Evolutionary conservation across 1,140 invertebrate species (phyloP).

Genomic region (Ericerus pela): DNA sequence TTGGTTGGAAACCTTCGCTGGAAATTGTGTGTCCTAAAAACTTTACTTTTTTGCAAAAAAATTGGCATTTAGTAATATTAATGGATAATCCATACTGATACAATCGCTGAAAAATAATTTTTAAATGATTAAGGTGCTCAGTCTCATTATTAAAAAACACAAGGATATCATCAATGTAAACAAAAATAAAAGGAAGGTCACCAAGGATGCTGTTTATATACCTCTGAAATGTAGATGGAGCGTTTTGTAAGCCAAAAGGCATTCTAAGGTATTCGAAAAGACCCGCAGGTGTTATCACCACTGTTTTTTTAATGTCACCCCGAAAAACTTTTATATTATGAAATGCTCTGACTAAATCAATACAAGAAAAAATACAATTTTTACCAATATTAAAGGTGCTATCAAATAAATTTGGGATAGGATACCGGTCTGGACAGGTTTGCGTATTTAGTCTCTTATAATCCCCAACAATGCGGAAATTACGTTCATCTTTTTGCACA

Average conservation of each 20-base stretch:
- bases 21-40: too few species aligned
- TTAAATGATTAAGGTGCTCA: too few species aligned
- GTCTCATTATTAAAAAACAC: too few species aligned
- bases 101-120: too few species aligned
- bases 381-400: slow-evolving; percentile 24
- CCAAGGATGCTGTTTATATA: not conserved
- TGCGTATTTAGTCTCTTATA: slow-evolving; percentile 28
- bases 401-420: not conserved
- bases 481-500: slow-evolving; percentile 33
- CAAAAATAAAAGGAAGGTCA: too few species aligned
- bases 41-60: too few species aligned
- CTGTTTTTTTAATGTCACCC: slow-evolving; percentile 32
- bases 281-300: slow-evolving; percentile 29
- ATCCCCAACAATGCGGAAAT: slow-evolving; percentile 29
- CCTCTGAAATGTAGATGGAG: slow-evolving; percentile 33
- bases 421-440: slow-evolving; percentile 31
- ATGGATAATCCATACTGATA: too few species aligned
- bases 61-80: too few species aligned
- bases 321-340: slow-evolving; percentile 33
- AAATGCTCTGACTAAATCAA: slow-evolving; percentile 37
- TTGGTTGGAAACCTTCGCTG: too few species aligned
- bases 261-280: slow-evolving; percentile 31
- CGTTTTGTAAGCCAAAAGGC: slow-evolving; percentile 33
- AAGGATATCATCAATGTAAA: too few species aligned
- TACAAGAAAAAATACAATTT: slow-evolving; percentile 29